Conservation (phyloP, 2,888 invertebrate species). For the Pseudococcus jackbeardsleyi region DNA sequence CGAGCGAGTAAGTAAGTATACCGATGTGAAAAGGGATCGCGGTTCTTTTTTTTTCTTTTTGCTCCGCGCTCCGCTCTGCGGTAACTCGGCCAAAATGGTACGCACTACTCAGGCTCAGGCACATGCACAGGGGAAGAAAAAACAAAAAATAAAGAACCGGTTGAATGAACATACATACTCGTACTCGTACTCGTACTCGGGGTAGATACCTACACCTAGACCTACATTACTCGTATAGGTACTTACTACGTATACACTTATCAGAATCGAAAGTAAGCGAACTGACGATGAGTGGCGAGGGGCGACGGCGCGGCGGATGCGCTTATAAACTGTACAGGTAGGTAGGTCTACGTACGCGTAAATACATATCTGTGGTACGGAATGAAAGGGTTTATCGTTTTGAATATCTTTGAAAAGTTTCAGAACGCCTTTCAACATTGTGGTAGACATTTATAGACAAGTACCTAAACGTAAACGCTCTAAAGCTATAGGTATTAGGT, state of each 20-base stretch:
- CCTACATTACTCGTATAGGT: too few relatives aligned
- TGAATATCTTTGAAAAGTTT: slow-evolving; percentile 62
- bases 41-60: slow-evolving; percentile 5
- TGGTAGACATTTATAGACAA: slow-evolving; percentile 57
- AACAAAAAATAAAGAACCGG: slow-evolving; percentile 59
- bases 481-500: too few relatives aligned
- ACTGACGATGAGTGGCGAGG: slow-evolving; percentile 50
- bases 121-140: slow-evolving; percentile 21
- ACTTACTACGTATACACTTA: too few relatives aligned
- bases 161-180: slow-evolving; percentile 54
- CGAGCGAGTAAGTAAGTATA: not conserved
- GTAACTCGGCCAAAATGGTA: slow-evolving; percentile 51
- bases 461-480: too few relatives aligned
- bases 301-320: slow-evolving; percentile 49
- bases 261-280: not conserved
- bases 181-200: not conserved
- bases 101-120: not conserved
- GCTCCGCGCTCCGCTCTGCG: not conserved
- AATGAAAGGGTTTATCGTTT: slow-evolving; percentile 55
- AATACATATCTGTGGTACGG: too few relatives aligned
- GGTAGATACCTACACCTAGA: too few relatives aligned
- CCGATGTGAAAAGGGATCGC: not conserved
- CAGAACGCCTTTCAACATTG: slow-evolving; percentile 62
- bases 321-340: not conserved
- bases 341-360: too few relatives aligned